A percentile compares a stretch with the other conserved stretches of the same genome.
phyloP scores from a whole-genome alignment of 2,888 invertebrate genomes.

The Chydorus sphaericus region DNA sequence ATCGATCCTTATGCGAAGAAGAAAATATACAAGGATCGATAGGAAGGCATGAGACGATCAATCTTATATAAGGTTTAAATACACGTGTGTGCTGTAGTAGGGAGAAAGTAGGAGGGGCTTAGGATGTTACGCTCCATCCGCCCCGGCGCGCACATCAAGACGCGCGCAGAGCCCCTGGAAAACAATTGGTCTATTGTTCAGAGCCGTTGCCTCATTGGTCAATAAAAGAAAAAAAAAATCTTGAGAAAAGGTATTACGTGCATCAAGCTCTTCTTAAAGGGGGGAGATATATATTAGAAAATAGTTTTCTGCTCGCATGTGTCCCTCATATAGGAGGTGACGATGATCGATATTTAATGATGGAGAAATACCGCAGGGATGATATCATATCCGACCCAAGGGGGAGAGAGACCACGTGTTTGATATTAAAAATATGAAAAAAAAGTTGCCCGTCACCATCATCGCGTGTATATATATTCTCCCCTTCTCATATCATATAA shows the following conservation, averaged over 20 bases:
- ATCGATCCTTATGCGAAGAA: no score
- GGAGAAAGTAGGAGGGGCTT: neutral
- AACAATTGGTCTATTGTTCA: conserved; percentile 14
- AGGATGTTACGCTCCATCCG: neutral
- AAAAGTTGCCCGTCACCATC: neutral
- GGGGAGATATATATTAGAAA: no score
- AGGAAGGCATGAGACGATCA: no score
- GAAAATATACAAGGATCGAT: no score
- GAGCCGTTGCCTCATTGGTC: conserved; percentile 5
- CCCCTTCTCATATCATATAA: neutral
- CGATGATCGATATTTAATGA: conserved; percentile 4
- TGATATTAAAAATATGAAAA: neutral
- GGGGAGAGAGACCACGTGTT: neutral
- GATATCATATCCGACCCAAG: neutral
- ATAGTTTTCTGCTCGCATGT: no score
- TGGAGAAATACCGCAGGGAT: neutral
- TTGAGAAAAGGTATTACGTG: no score
- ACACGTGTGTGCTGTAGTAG: no score
- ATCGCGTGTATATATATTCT: neutral
- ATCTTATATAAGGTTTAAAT: no score
- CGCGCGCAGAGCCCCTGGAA: conserved; percentile 1
- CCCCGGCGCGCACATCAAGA: neutral
- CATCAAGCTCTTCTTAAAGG: no score
- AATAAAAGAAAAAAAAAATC: no score
- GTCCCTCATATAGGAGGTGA: no score